phyloP scores from a whole-genome alignment of 2,888 invertebrate species.

The Rotaria macrura region DNA sequence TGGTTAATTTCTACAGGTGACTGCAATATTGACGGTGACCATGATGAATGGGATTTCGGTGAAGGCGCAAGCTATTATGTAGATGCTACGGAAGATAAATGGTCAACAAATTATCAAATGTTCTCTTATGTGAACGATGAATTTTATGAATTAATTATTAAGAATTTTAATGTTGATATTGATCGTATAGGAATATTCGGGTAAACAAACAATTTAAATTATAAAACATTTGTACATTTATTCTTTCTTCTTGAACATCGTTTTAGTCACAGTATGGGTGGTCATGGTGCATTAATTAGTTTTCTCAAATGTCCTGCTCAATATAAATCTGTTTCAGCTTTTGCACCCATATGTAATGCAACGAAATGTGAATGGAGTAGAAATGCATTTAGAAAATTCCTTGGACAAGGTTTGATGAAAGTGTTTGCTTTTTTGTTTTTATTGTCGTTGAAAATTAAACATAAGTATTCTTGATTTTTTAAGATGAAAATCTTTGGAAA shows the following conservation, averaged over 20 bases:
- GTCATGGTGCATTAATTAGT: slow-evolving; percentile 86
- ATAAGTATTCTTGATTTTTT: too few species aligned
- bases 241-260: too few species aligned
- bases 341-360: slow-evolving; percentile 87
- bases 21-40: slow-evolving; percentile 75
- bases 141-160: slow-evolving; percentile 30
- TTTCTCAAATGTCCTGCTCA: slow-evolving; percentile 80
- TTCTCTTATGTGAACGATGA: slow-evolving; percentile 73
- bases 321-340: slow-evolving; percentile 72
- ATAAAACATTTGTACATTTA: too few species aligned
- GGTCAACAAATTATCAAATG: slow-evolving; percentile 86
- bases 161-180: slow-evolving; percentile 25
- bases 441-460: too few species aligned
- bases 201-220: background rate
- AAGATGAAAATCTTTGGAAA: background rate
- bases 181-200: slow-evolving; percentile 14
- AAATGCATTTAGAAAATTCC: slow-evolving; percentile 65
- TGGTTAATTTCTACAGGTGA: slow-evolving; percentile 58
- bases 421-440: background rate
- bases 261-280: slow-evolving; percentile 67
- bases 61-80: slow-evolving; percentile 88
- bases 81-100: slow-evolving; percentile 77
- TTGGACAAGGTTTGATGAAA: slow-evolving; percentile 51
- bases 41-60: slow-evolving; percentile 85
- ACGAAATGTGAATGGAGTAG: slow-evolving; percentile 70